Conservation (phyloP, 2,888 invertebrate genomes). For the Luperina testacea region DNA sequence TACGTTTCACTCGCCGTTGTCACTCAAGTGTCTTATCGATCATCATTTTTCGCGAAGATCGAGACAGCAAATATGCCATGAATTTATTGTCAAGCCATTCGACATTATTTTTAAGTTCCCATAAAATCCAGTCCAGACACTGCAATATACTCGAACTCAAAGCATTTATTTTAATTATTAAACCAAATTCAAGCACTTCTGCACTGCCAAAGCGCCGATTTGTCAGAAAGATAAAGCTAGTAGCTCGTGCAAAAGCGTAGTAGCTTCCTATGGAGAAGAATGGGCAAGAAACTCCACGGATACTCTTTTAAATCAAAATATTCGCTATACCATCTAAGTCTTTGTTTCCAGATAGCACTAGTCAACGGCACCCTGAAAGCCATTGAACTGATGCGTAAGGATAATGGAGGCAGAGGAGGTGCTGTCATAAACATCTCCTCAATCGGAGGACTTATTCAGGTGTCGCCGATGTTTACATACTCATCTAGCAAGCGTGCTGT, state of each 20-base stretch:
- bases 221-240: not conserved
- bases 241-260: not conserved
- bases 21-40: not conserved
- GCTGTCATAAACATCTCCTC: slow-evolving; percentile 73
- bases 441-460: slow-evolving; percentile 62
- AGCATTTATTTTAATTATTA: not conserved
- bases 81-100: not conserved
- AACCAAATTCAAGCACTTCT: not conserved
- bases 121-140: not conserved
- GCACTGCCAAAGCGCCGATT: not conserved
- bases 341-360: slow-evolving; percentile 65
- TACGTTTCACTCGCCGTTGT: not conserved
- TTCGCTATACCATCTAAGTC: not conserved
- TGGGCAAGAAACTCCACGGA: not conserved
- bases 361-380: slow-evolving; percentile 69
- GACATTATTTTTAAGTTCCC: not conserved
- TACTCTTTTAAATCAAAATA: not conserved
- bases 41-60: not conserved
- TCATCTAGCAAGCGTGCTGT: slow-evolving; percentile 70
- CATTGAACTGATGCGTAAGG: slow-evolving; percentile 70
- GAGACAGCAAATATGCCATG: not conserved
- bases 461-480: slow-evolving; percentile 63
- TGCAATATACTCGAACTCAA: not conserved
- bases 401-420: slow-evolving; percentile 71
- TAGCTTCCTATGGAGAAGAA: not conserved